Evolutionary conservation across 2,113 vertebrate genomes (phyloP).

Genomic region (Sinocyclocheilus anophthalmus): DNA sequence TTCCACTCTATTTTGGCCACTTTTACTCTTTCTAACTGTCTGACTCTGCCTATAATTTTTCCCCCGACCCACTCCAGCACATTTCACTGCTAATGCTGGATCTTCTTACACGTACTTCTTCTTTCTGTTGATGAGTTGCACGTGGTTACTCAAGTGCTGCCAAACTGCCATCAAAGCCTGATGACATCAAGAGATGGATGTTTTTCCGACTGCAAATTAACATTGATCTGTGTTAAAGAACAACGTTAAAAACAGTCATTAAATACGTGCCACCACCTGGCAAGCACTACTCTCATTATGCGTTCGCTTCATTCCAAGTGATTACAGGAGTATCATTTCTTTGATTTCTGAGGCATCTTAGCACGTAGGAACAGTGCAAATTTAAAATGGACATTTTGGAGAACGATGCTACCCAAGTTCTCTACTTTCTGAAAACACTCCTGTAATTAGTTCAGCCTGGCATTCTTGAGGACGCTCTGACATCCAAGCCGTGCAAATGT

Average conservation of each 20-base stretch:
- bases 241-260: conserved; percentile 5
- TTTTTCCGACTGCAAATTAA: not conserved
- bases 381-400: conserved; percentile 30
- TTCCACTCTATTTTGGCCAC: not conserved
- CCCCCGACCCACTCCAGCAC: not conserved
- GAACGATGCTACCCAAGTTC: conserved; percentile 58
- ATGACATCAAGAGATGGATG: not conserved
- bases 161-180: conserved; percentile 15
- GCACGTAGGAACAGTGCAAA: not conserved
- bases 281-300: conserved; percentile 11
- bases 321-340: conserved; percentile 30
- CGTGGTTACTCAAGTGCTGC: not conserved
- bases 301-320: not conserved
- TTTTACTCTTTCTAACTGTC: conserved; percentile 14
- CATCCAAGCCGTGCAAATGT: conserved; percentile 40
- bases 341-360: conserved; percentile 11
- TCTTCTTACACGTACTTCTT: not conserved
- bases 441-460: conserved; percentile 72
- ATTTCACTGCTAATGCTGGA: not conserved
- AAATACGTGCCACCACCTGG: conserved; percentile 12
- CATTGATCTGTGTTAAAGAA: conserved; percentile 11
- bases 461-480: conserved; percentile 61
- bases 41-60: not conserved
- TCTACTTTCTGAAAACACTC: conserved; percentile 63
- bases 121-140: not conserved